Evolutionary conservation across 37 sponge, comb jelly and placozoan species (phyloP), one percentile per base, ranked within the genome.

Genomic region (Cliona cf. orientalis): DNA sequence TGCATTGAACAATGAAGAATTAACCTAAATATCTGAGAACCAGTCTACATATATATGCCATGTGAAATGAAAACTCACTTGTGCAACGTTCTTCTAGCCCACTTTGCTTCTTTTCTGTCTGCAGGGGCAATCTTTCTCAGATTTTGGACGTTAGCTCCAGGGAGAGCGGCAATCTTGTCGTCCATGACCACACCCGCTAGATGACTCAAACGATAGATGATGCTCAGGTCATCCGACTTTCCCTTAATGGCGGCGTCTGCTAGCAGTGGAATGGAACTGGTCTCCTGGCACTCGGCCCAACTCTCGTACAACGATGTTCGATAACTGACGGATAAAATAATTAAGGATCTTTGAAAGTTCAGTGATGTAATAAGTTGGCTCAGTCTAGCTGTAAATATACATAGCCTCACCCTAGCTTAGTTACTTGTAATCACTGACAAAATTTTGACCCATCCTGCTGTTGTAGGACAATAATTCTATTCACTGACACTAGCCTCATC

Each of bases 141-240:
- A 21, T 57, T 41, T 31, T 57, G 29, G 21, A 62, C 42, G 6
- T 86, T 63, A 3, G 55, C 80, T 9, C 80, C 87, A 34, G 65
- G 32, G 3, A 79, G 42, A 2, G 72, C 17, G 37, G 23, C 55
- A 0, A 77, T 58, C 0, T 26, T 0, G 56, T 74, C 61, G 49
- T 87, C 87, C 74, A 80, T 25, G 21, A 66, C 25, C 39, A 87
- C 69, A 12, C 87, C 87, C 19, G 67, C 42, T 42, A 87, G 75
- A n/a, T 67, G 53, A 55, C 81, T 74, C 26, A 87, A 34, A 2
- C 87, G 66, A 26, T 55, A 66, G 45, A 80, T 25, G 7, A 80
- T 53, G 26, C 45, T 69, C 22, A 80, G 36, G 75, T 87, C 87
- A 26, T 67, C 63, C 45, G 34, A 46, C 11, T 25, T 32, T 3